Base-by-base conservation (phyloP, 2,113 vertebrate species). In the Forbesichthys agassizii region DNA sequence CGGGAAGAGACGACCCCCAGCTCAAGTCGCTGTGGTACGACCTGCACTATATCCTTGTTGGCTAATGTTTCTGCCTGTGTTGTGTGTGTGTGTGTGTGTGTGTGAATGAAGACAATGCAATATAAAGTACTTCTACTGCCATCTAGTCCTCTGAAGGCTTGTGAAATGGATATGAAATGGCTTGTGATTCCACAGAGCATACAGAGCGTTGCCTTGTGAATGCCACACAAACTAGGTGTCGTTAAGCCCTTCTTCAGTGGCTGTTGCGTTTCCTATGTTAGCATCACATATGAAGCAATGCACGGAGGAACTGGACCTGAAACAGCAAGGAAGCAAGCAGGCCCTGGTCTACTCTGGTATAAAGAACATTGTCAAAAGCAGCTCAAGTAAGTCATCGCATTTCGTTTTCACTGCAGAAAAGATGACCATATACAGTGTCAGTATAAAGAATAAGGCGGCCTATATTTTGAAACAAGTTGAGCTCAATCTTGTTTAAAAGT, bases 241-340 rank as follows among this genome's bases (percentile, higher is more conserved):
- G 0, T 11, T 2, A 55, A 1, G 3, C 8, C 48, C 3, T 67
- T 13, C 11, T 63, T 5, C 48, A 57, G 13, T 48, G 11, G 47
- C 33, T 33, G 78, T 77, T 77, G 67, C 48, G 48, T 82, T 95
- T 98, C 98, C 97, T 98, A 98, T 96, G 79, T 56, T 10, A 87
- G 84, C 75, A 87, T 94, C 93, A 99, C 98, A 96, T 93, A 99
- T 99, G 97, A 98, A 99, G 82, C 96, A 97, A 82, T 98, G 98
- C 85, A 95, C 95, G 3, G 97, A 98, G 87, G 96, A 99, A 49
- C 80, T 93, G 90, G 98, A 98, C 86, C 95, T 96, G 80, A 98
- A 97, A 67, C 93, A 93, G 65, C 92, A 94, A 86, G 95, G 94
- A 78, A 98, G 92, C 93, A 96, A 96, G 73, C 96, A 95, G 84